Percentiles rank a stretch among this genome's conserved stretches.
These are phyloP conservation scores for Umimayanthus chanpuru DNA, from an alignment of 92 coral and sea anemone genomes.

Conservation along the genomic window DNA sequence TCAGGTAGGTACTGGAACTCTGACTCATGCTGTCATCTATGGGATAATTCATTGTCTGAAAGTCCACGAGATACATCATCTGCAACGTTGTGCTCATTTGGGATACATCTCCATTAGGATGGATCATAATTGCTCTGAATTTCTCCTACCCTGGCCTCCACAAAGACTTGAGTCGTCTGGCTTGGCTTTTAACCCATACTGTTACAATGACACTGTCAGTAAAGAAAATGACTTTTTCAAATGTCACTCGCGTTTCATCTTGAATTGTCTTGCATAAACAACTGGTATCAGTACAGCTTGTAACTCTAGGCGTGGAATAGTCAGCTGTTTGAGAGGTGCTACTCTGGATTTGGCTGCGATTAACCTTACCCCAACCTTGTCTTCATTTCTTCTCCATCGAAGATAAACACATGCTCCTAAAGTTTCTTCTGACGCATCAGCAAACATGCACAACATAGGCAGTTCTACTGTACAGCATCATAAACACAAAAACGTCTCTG, in stretches of 20 bases:
- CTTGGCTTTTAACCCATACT: too few species aligned
- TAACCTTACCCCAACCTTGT: neutral
- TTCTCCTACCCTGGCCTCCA: conserved; percentile 59
- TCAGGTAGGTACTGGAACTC: conserved; percentile 59
- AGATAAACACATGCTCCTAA: conserved; percentile 54
- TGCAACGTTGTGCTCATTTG: conserved; percentile 59
- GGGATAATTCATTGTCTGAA: conserved; percentile 39
- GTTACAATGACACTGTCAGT: too few species aligned
- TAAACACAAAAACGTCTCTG: conserved; percentile 52
- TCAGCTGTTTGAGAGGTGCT: too few species aligned
- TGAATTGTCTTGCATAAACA: too few species aligned
- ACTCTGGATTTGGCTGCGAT: neutral
- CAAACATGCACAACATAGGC: conserved; percentile 33
- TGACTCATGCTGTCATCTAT: conserved; percentile 58
- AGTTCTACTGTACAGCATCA: conserved; percentile 38
- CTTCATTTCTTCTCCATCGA: conserved; percentile 19
- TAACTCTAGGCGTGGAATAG: too few species aligned
- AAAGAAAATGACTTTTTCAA: conserved; percentile 13
- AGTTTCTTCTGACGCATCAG: conserved; percentile 53
- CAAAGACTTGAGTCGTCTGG: conserved; percentile 65
- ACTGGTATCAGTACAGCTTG: conserved; percentile 7
- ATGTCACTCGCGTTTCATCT: neutral
- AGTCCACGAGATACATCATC: conserved; percentile 66
- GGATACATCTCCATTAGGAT: conserved; percentile 56
- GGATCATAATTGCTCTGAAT: conserved; percentile 64